These are phyloP conservation scores for Prionailurus viverrinus DNA, from an alignment of 2,113 vertebrate species.

Conservation along the genomic window DNA sequence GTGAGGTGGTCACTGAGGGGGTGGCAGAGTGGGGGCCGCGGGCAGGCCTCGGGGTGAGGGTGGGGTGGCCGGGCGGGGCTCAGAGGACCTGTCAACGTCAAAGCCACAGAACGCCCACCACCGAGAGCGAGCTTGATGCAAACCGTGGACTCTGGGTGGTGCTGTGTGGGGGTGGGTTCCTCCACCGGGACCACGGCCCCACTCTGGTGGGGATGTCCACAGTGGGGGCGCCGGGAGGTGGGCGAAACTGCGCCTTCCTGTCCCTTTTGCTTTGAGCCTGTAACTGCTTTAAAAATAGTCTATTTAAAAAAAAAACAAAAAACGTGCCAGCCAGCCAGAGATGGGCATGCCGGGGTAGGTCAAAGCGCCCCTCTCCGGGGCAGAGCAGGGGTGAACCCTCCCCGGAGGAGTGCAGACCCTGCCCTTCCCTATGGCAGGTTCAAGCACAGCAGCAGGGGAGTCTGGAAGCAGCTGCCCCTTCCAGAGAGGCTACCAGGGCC, in stretches of 20 bases:
- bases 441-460: background rate
- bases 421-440: background rate
- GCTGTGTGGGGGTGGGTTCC: accelerated
- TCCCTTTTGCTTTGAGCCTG: background rate
- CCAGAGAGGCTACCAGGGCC: background rate
- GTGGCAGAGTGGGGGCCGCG: background rate
- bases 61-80: accelerated
- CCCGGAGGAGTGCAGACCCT: background rate
- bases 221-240: accelerated
- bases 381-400: background rate
- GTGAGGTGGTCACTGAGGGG: background rate
- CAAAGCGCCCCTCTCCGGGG: background rate
- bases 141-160: background rate
- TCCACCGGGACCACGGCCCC: accelerated
- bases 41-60: background rate
- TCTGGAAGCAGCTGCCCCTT: background rate
- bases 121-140: accelerated
- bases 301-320: background rate
- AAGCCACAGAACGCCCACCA: background rate
- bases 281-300: background rate
- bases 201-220: accelerated
- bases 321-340: background rate
- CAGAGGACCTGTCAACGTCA: background rate
- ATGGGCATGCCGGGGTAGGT: background rate
- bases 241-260: background rate